Evolutionary conservation across 2,797 vertebrate genomes (phyloP).

Genomic region (Mycteria americana): DNA sequence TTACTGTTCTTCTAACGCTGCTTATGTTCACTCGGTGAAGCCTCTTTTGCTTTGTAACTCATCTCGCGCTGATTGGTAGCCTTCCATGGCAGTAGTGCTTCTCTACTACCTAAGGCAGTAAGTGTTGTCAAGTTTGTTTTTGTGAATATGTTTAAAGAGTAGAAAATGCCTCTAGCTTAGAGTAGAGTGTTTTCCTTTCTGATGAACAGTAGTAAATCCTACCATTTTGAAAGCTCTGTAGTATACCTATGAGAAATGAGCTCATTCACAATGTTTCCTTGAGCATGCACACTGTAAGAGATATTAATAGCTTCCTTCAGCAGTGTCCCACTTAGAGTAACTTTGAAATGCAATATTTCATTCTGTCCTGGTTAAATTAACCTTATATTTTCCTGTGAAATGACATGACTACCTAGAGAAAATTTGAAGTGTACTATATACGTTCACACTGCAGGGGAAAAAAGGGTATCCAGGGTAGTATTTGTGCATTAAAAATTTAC

Average conservation of each 20-base stretch:
- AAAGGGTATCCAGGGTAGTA: not conserved
- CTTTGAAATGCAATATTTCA: conserved; percentile 25
- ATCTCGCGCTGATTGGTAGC: not conserved
- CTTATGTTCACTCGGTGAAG: not conserved
- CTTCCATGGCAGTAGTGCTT: not conserved
- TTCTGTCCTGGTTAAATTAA: conserved; percentile 49
- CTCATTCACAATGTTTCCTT: conserved; percentile 8
- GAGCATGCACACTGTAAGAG: not conserved
- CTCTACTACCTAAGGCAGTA: not conserved
- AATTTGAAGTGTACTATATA: not conserved
- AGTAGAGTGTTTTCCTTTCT: conserved; percentile 9
- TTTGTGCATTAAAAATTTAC: conserved; percentile 56
- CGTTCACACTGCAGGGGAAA: not conserved
- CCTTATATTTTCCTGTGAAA: conserved; percentile 39
- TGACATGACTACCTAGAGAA: not conserved
- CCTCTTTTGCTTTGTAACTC: not conserved
- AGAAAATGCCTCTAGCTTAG: not conserved
- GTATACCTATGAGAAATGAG: conserved; percentile 20
- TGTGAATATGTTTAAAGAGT: conserved; percentile 2
- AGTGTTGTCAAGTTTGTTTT: not conserved
- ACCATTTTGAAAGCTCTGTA: not conserved
- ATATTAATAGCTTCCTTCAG: conserved; percentile 31
- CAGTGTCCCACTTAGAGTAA: conserved; percentile 17
- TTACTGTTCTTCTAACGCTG: not conserved
- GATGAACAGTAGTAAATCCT: not conserved